phyloP scores from a whole-genome alignment of 1,140 invertebrate genomes.

The Pseudoatta argentina region DNA sequence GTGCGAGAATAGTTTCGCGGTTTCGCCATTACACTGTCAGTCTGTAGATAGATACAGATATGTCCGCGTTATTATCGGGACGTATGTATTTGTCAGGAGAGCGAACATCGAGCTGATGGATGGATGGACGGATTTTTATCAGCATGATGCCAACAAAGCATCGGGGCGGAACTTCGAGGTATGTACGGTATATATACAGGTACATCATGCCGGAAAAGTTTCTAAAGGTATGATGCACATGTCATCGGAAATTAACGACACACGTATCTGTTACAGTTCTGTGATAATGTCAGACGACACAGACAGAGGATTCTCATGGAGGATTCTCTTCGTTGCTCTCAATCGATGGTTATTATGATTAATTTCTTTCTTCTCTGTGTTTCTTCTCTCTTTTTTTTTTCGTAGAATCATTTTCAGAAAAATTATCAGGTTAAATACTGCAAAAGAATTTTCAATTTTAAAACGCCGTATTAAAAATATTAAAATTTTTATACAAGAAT shows the following conservation, averaged over 20 bases:
- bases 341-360: constrained; percentile 30
- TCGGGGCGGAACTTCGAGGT: constrained; percentile 21
- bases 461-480: neutral
- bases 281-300: constrained; percentile 67
- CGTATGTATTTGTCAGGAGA: constrained; percentile 38
- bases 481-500: neutral
- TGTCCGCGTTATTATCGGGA: constrained; percentile 49
- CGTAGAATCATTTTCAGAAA: neutral
- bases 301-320: constrained; percentile 32
- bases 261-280: constrained; percentile 59
- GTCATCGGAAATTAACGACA: constrained; percentile 66
- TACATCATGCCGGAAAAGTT: constrained; percentile 12
- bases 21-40: constrained; percentile 32
- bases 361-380: neutral
- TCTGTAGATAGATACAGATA: constrained; percentile 32
- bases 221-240: constrained; percentile 8
- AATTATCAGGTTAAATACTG: neutral
- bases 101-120: constrained; percentile 33
- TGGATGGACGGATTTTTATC: constrained; percentile 51
- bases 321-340: neutral
- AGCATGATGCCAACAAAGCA: constrained; percentile 48
- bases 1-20: constrained; percentile 23
- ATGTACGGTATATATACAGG: neutral
- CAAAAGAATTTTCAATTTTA: neutral
- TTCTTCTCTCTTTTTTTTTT: neutral